Conservation (phyloP, 2,888 invertebrate genomes). For the Gnatocerus cornutus region DNA sequence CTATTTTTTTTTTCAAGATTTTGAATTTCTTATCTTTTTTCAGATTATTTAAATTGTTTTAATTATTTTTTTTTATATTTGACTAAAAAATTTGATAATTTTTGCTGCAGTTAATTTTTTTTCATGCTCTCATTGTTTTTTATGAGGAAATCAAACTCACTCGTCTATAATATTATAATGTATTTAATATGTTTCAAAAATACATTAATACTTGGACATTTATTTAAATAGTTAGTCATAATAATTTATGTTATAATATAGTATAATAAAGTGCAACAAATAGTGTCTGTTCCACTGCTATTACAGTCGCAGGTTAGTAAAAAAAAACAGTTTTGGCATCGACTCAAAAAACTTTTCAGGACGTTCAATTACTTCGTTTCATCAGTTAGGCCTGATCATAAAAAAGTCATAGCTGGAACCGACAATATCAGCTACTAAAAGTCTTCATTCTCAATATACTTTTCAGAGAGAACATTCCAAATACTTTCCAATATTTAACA, state of each 20-base stretch:
- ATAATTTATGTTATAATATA: slow-evolving; percentile 13
- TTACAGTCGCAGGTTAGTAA: slow-evolving; percentile 1
- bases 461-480: slow-evolving; percentile 33
- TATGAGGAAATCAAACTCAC: background rate
- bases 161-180: slow-evolving; percentile 2
- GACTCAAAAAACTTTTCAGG: background rate
- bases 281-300: slow-evolving; percentile 21
- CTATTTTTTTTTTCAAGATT: no score
- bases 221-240: slow-evolving; percentile 25
- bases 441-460: slow-evolving; percentile 43
- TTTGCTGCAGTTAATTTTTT: no score
- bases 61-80: no score
- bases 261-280: slow-evolving; percentile 18
- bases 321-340: slow-evolving; percentile 1
- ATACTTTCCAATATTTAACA: slow-evolving; percentile 32
- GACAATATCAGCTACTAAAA: slow-evolving; percentile 20
- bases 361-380: no score
- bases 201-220: slow-evolving; percentile 44
- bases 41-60: no score
- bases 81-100: no score
- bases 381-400: no score
- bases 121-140: no score
- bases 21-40: no score
- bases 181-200: slow-evolving; percentile 47
- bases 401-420: slow-evolving; percentile 16